Conservation (phyloP, 2,113 vertebrate genomes). For the Andinoacara biseriatus region DNA sequence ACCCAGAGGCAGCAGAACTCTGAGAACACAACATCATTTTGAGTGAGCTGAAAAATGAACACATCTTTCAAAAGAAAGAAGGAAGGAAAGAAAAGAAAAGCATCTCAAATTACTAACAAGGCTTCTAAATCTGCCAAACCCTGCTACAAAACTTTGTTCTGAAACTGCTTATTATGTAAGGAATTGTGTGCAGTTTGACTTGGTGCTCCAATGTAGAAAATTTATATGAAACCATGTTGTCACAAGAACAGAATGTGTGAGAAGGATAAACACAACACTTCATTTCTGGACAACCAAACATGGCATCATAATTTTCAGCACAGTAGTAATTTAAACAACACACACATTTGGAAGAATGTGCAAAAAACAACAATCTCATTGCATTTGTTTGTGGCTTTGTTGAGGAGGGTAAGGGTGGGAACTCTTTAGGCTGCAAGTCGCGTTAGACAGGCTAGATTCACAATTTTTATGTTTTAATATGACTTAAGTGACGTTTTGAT, state of each 20-base stretch:
- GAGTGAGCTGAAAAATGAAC: slow-evolving; percentile 3
- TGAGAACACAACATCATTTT: background rate
- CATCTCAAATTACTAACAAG: background rate
- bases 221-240: background rate
- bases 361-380: background rate
- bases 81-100: background rate
- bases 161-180: background rate
- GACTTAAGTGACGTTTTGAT: background rate
- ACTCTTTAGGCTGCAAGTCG: background rate
- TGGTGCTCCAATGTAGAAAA: background rate
- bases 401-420: background rate
- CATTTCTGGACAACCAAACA: background rate
- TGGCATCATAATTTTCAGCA: background rate
- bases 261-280: background rate
- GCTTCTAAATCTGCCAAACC: background rate
- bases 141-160: background rate
- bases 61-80: background rate
- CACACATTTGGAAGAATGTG: background rate
- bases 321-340: background rate
- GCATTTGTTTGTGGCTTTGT: background rate
- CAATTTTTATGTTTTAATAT: background rate
- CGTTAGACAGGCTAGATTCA: background rate
- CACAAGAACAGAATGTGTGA: background rate
- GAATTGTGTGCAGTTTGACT: background rate
- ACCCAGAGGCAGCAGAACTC: background rate